A percentile compares a stretch with the other conserved stretches of the same genome.
Conservation (phyloP, 2,113 vertebrate species). For the Microtus ochrogaster region DNA sequence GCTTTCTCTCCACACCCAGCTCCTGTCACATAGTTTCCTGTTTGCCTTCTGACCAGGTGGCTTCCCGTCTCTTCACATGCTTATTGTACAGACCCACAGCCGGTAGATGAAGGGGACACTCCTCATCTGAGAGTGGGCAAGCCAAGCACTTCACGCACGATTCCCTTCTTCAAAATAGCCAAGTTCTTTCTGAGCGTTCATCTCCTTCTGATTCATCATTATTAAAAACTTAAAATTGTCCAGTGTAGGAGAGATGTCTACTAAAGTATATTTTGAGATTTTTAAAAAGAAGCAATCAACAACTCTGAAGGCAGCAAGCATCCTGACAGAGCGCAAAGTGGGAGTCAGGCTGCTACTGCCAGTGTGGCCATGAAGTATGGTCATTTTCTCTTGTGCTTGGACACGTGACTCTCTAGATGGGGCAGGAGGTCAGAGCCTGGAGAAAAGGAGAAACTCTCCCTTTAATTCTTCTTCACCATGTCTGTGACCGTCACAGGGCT, state of each 20-base stretch:
- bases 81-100: not conserved
- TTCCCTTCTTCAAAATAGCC: conserved; percentile 69
- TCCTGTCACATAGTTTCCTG: not conserved
- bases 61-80: not conserved
- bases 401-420: not conserved
- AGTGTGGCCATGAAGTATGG: not conserved
- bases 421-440: not conserved
- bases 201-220: conserved; percentile 84
- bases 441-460: not conserved
- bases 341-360: no score
- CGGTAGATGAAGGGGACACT: not conserved
- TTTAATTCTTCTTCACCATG: not conserved
- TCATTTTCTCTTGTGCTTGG: not conserved
- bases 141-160: conserved; percentile 58
- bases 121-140: not conserved
- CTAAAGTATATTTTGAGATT: not conserved
- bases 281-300: not conserved
- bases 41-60: conserved; percentile 25
- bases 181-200: conserved; percentile 76
- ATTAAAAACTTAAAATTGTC: conserved; percentile 76
- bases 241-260: conserved; percentile 71
- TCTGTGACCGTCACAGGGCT: not conserved
- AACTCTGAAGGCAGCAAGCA: not conserved
- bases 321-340: accelerated
- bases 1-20: conserved; percentile 55